Evolutionary conservation across 2,113 vertebrate species (phyloP).

Genomic region (Gorsachius goisagi): DNA sequence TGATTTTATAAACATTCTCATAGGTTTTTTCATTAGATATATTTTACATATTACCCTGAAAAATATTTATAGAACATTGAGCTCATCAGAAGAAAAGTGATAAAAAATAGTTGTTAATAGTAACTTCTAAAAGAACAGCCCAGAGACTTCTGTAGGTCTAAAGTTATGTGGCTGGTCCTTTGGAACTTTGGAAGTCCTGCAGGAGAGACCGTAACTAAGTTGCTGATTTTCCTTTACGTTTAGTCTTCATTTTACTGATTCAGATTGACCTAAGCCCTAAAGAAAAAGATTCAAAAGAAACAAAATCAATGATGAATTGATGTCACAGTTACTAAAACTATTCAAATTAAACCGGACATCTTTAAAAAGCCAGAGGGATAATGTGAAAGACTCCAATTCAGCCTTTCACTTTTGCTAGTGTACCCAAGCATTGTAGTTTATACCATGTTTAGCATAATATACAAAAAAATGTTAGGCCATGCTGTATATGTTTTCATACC

Average conservation of each 20-base stretch:
- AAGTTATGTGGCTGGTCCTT: neutral
- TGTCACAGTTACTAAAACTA: neutral
- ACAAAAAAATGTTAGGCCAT: neutral
- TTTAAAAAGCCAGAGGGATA: neutral
- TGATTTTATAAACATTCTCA: neutral
- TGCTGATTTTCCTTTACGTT: neutral
- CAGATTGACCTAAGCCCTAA: neutral
- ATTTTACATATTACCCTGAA: neutral
- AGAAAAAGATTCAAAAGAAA: neutral
- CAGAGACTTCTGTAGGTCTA: neutral
- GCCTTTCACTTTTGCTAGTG: neutral
- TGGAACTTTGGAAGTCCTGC: neutral
- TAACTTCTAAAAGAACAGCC: neutral
- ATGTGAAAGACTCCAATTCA: neutral
- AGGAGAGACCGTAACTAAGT: neutral
- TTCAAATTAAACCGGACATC: neutral
- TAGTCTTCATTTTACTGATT: neutral
- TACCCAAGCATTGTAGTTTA: neutral
- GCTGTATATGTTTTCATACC: neutral
- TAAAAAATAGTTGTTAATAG: neutral
- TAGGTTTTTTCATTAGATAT: neutral
- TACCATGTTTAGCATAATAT: neutral
- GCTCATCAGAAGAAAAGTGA: neutral
- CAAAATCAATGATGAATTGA: neutral
- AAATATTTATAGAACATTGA: neutral